Conservation (phyloP, 2,888 invertebrate species). For the Frankliniella fusca region DNA sequence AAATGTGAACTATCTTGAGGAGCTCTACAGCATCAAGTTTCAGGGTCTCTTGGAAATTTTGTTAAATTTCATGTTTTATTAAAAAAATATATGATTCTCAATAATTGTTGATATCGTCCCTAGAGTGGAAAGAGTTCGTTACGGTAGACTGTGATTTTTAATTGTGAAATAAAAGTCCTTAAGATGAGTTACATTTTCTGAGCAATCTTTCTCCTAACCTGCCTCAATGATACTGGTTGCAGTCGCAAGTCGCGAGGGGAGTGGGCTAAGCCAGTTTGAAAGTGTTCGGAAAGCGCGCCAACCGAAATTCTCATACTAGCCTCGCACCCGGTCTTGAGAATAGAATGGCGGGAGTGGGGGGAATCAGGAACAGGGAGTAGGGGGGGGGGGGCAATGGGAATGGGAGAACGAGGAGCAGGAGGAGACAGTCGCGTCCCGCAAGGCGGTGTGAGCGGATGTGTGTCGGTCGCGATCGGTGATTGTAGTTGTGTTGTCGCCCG, state of each 20-base stretch:
- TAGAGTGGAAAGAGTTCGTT: constrained; percentile 12
- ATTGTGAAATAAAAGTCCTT: constrained; percentile 11
- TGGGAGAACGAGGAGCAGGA: background rate
- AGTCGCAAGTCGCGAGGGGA: too few species aligned
- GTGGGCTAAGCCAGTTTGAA: too few species aligned
- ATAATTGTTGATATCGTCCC: constrained; percentile 11
- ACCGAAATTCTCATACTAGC: too few species aligned
- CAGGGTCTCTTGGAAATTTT: too few species aligned
- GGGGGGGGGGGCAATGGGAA: background rate
- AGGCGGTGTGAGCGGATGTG: constrained; percentile 11
- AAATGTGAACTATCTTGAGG: too few species aligned
- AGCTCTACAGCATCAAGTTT: too few species aligned
- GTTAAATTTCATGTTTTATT: too few species aligned
- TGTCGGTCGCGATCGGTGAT: background rate
- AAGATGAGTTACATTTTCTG: background rate
- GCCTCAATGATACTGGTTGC: too few species aligned
- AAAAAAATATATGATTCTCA: background rate
- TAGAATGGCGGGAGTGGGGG: background rate
- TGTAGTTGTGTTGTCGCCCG: background rate
- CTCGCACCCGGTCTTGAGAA: too few species aligned
- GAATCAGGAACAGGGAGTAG: background rate
- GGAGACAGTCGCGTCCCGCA: background rate
- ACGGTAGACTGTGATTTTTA: constrained; percentile 25
- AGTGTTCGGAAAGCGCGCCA: too few species aligned
- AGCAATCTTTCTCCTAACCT: too few species aligned